Evolutionary conservation across 2,888 invertebrate genomes (phyloP), one percentile per base, ranked within the genome.

Genomic region (Stenurella melanura): DNA sequence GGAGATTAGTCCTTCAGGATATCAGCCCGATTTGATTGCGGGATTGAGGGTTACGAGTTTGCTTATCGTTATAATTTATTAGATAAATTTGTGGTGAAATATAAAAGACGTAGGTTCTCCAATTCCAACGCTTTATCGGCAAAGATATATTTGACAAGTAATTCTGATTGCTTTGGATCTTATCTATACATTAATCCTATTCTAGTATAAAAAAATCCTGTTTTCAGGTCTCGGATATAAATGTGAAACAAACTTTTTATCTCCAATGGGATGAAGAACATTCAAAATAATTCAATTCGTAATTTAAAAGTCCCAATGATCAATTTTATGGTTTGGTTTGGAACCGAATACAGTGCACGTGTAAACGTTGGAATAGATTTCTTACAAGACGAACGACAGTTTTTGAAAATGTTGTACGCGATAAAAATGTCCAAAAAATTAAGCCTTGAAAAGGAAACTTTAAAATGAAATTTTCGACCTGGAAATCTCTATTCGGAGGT

Each of bases 31-130:
- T 50, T n/a, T 50, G n/a, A 15, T n/a, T n/a, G 50, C 12, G 6
- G 2, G 50, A 50, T n/a, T 50, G n/a, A 50, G 15, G 50, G n/a
- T n/a, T 50, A n/a, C 50, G n/a, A n/a, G 50, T n/a, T 50, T 50
- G 15, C 50, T 50, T 50, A 50, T 50, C 50, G 50, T 50, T n/a
- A 50, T 50, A 50, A 50, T 50, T 50, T 50, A 50, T 50, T 50
- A 50, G n/a, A 50, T n/a, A 50, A 17, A 50, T 7, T n/a, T 50
- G n/a, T 50, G n/a, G 42, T 42, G 50, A 12, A 50, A 50, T 50
- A 50, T 50, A 50, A 50, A 50, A 50, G 2, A n/a, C 50, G n/a
- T 50, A 50, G 12, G 7, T 2, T 15, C 7, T n/a, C 50, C 50
- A 50, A 15, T 50, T n/a, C 50, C 50, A n/a, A 50, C n/a, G 15